Conservation (phyloP, 2,797 vertebrate genomes). For the Alfaro cultratus region DNA sequence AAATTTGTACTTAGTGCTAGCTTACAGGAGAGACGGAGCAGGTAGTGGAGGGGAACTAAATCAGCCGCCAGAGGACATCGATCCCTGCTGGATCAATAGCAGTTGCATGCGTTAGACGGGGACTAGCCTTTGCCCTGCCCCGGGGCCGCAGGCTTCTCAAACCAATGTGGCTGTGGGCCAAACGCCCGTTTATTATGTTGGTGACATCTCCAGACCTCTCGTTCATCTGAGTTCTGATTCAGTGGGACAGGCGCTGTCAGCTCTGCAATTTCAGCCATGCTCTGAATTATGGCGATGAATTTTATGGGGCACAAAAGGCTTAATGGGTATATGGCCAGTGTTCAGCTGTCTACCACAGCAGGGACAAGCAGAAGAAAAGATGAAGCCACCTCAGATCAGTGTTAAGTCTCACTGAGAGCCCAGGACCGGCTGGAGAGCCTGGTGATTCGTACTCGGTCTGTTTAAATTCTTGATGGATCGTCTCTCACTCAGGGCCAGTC, state of each 20-base stretch:
- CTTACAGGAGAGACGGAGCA: conserved; percentile 62
- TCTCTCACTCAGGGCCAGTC: conserved; percentile 39
- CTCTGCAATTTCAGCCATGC: conserved; percentile 70
- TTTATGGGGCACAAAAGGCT: conserved; percentile 58
- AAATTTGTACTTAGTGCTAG: conserved; percentile 64
- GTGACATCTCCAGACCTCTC: conserved; percentile 71
- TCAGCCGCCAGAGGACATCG: conserved; percentile 74
- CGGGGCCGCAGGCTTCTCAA: conserved; percentile 46
- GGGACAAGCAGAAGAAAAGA: conserved; percentile 44
- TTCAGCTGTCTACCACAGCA: conserved; percentile 44
- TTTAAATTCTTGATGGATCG: conserved; percentile 74
- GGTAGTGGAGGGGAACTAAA: conserved; percentile 69
- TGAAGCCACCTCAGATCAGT: conserved; percentile 38
- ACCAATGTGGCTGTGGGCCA: conserved; percentile 62
- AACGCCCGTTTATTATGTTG: conserved; percentile 75
- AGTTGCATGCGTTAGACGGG: conserved; percentile 55
- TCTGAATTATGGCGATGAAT: conserved; percentile 68
- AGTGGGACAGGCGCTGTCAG: conserved; percentile 70
- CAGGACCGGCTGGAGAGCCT: conserved; percentile 24
- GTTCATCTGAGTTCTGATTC: conserved; percentile 73
- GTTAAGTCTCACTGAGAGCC: conserved; percentile 17
- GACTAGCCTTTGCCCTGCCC: conserved; percentile 52
- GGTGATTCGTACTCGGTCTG: conserved; percentile 54
- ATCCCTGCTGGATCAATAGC: conserved; percentile 81
- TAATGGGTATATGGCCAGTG: conserved; percentile 54